Base-by-base conservation (phyloP, 92 coral and sea anemone genomes). In the Porites evermanni region DNA sequence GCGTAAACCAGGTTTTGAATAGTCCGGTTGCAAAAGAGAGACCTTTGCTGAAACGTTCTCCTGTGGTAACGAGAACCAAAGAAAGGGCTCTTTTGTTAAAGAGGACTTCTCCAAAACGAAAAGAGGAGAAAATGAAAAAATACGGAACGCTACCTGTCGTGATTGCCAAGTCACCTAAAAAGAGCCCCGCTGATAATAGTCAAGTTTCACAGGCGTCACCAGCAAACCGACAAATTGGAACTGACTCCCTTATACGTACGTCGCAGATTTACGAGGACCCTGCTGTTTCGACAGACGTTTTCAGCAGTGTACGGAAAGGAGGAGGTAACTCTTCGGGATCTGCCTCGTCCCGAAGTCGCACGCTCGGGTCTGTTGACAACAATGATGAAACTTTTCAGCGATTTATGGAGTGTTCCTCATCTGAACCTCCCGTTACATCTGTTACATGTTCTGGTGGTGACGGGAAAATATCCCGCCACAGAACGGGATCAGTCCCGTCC, bases 131-230 rank as follows among this genome's bases (percentile, higher is more conserved):
- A 12, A 17, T 66, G 56, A 85, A 81, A 19, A 86, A 87, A 21
- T 92, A 89, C 68, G 95, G 93, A 11, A 23, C 77, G 2, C 79
- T 92, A 44, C 81, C 88, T 32, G 86, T 92, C 20, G 53, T 79
- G 2, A 79, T 92, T 70, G 80, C 67, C 53, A 92, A 61, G 14
- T 92, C 95, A 32, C 87, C 93, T 3, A 85, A 74, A 53, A 79
- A 86, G 50, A 67, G 54, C 20, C 58, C 61, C 64, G 69, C 64
- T 58, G 38, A 18, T 18, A 70, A 64, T 17, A 51, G 69, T 70
- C 86, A 29, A 18, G 7, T 13, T 18, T 18, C 86, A 8, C 69
- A 70, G 20, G 14, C 76, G n/a, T n/a, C 86, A 81, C 10, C 17
- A 54, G 58, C 58, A n/a, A 59, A 13, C 21, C 70, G 32, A 6